Conservation (phyloP, 2,888 invertebrate species). For the Chironomus riparius region DNA sequence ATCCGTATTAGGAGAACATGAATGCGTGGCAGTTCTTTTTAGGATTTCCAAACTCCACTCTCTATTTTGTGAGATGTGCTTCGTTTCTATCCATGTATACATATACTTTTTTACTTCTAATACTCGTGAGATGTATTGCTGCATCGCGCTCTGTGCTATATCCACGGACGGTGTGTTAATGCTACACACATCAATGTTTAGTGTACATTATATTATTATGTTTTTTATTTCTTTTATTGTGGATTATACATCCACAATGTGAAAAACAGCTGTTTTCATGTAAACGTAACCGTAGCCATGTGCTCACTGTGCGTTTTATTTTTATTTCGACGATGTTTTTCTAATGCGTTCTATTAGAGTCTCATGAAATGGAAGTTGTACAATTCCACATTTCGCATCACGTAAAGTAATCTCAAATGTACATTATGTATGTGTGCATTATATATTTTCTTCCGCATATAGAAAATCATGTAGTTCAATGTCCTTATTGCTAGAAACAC, state of each 20-base stretch:
- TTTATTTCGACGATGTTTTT: conserved; percentile 14
- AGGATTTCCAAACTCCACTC: neutral
- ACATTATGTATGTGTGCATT: neutral
- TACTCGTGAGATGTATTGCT: neutral
- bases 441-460: neutral
- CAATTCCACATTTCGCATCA: neutral
- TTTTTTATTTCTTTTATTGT: neutral
- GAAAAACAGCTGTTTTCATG: neutral
- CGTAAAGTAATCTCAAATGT: neutral
- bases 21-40: neutral
- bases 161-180: neutral
- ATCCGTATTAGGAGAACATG: conserved; percentile 7
- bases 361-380: conserved; percentile 13
- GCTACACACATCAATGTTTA: neutral
- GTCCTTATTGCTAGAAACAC: neutral
- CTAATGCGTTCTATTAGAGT: conserved; percentile 14
- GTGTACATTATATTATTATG: neutral
- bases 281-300: neutral
- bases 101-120: neutral
- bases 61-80: neutral
- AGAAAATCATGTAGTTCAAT: conserved; percentile 4
- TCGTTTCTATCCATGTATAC: neutral
- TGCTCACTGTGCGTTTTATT: neutral
- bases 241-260: neutral
- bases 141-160: neutral